Percentiles rank a stretch among this genome's conserved stretches.
phyloP scores from a whole-genome alignment of 2,888 invertebrate species.

The Drosophila nr. perissopoda region DNA sequence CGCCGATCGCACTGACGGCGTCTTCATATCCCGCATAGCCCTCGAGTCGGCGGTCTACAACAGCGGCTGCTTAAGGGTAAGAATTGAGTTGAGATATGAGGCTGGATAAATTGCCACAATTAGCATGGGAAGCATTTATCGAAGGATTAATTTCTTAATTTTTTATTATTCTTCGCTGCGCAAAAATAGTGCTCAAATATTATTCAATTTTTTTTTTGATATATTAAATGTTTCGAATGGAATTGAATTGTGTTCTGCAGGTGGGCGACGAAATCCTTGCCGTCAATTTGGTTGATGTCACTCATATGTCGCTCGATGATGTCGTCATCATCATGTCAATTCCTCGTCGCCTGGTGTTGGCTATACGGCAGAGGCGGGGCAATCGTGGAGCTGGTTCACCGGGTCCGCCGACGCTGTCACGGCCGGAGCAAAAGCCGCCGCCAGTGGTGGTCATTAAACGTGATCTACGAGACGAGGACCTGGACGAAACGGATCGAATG shows the following conservation, averaged over 20 bases:
- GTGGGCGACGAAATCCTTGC: slow-evolving; percentile 99
- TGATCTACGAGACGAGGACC: slow-evolving; percentile 93
- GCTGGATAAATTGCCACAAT: background rate
- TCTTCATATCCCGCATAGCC: slow-evolving; percentile 98
- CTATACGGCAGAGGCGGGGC: slow-evolving; percentile 94
- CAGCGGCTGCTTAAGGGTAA: slow-evolving; percentile 96
- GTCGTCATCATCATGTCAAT: slow-evolving; percentile 99
- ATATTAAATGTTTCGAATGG: background rate
- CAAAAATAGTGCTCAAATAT: slow-evolving; percentile 6
- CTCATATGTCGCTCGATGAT: slow-evolving; percentile 98
- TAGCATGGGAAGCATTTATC: background rate
- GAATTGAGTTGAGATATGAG: slow-evolving; percentile 1
- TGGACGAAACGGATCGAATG: slow-evolving; percentile 87
- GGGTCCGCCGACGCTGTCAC: slow-evolving; percentile 86
- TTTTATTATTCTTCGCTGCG: slow-evolving; percentile 24
- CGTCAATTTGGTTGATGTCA: slow-evolving; percentile 98
- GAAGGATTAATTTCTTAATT: background rate
- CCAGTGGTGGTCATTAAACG: slow-evolving; percentile 96
- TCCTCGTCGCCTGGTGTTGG: slow-evolving; percentile 96
- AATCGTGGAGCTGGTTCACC: slow-evolving; percentile 85
- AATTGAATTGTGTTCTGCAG: slow-evolving; percentile 80
- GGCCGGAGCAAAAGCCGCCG: slow-evolving; percentile 93
- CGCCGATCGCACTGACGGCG: slow-evolving; percentile 96
- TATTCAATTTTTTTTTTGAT: slow-evolving; percentile 86
- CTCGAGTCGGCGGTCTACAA: slow-evolving; percentile 98